phyloP scores from a whole-genome alignment of 1,140 invertebrate genomes.

The Aphidius gifuensis region DNA sequence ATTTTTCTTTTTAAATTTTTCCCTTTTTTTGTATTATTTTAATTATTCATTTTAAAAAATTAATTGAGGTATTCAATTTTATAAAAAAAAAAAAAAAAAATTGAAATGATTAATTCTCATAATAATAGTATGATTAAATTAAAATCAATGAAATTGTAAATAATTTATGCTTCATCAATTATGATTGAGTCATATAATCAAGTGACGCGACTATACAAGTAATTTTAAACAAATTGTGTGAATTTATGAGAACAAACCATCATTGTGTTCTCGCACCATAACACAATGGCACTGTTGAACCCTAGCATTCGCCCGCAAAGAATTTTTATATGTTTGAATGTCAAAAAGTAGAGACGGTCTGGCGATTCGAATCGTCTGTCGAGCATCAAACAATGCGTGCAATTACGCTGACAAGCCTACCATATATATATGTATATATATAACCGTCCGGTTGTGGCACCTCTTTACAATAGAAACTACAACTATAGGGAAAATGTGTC shows the following conservation, averaged over 20 bases:
- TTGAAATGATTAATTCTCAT: neutral
- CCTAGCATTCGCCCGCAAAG: constrained; percentile 23
- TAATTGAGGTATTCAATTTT: no score
- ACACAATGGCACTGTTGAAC: constrained; percentile 21
- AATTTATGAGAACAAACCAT: constrained; percentile 27
- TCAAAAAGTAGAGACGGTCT: constrained; percentile 17
- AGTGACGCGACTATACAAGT: constrained; percentile 3
- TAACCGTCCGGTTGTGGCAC: constrained; percentile 33
- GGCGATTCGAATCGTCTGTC: constrained; percentile 34
- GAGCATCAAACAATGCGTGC: constrained; percentile 46
- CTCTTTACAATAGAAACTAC: constrained; percentile 35
- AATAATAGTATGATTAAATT: neutral
- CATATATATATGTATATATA: constrained; percentile 17
- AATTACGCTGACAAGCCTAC: constrained; percentile 40
- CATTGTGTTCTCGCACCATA: constrained; percentile 20
- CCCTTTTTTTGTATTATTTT: no score
- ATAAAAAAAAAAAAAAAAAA: no score
- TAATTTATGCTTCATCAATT: constrained; percentile 3
- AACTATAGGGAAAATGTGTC: constrained; percentile 39
- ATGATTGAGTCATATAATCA: constrained; percentile 12
- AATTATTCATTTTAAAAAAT: no score
- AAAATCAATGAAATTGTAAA: constrained; percentile 16
- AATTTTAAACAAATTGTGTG: constrained; percentile 4
- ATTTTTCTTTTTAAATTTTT: no score
- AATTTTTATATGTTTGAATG: neutral